phyloP scores from a whole-genome alignment of 2,113 vertebrate species.

The Caloenas nicobarica region DNA sequence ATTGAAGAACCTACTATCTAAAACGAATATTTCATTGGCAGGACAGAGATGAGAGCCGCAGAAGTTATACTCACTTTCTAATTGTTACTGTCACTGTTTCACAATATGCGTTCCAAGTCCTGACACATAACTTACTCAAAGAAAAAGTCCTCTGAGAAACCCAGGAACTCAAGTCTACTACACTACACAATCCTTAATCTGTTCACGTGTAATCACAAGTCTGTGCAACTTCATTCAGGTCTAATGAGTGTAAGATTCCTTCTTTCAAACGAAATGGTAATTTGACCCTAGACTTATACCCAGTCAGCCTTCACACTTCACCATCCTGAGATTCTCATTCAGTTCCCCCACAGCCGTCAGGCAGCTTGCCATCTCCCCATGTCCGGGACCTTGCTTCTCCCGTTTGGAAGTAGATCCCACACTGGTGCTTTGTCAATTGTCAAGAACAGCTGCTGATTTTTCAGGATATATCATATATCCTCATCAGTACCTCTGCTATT shows the following conservation, averaged over 20 bases:
- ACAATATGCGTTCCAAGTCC: background rate
- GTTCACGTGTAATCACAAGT: accelerated
- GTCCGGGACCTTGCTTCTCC: background rate
- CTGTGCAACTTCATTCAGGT: background rate
- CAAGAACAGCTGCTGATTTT: slow-evolving; percentile 40
- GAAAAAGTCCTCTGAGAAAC: background rate
- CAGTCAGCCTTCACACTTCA: accelerated
- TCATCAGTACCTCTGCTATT: slow-evolving; percentile 28
- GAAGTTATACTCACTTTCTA: background rate
- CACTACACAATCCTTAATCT: background rate
- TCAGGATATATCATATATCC: slow-evolving; percentile 4
- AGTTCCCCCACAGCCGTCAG: background rate
- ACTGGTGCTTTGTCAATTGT: background rate
- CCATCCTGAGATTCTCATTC: background rate
- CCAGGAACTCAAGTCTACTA: background rate
- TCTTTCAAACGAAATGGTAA: background rate
- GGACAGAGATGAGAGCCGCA: background rate
- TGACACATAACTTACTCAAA: background rate
- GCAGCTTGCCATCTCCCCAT: background rate
- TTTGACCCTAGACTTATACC: accelerated
- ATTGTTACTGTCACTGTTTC: background rate
- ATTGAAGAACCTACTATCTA: background rate
- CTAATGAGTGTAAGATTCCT: background rate
- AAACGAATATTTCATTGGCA: background rate
- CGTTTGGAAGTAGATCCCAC: background rate